Evolutionary conservation across 2,113 vertebrate species (phyloP).

Genomic region (Baryphthengus martii): DNA sequence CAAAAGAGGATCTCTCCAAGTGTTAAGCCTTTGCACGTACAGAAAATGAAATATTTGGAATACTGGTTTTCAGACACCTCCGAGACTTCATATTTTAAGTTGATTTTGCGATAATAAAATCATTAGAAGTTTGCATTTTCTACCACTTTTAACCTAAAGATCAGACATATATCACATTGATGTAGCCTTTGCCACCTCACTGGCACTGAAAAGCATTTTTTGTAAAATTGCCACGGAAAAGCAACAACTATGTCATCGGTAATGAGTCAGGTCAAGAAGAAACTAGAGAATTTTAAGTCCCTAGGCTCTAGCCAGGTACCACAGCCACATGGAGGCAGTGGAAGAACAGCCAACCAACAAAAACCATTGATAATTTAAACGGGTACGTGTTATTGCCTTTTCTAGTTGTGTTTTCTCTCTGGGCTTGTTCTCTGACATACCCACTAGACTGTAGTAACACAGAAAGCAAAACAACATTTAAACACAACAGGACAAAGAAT

Average conservation of each 20-base stretch:
- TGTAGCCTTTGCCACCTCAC: not conserved
- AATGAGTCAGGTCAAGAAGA: not conserved
- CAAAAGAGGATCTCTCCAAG: not conserved
- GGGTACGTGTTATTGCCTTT: not conserved
- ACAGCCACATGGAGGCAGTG: not conserved
- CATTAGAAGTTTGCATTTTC: not conserved
- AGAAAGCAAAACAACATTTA: not conserved
- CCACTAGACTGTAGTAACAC: not conserved
- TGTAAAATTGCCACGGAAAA: not conserved
- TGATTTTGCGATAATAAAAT: not conserved
- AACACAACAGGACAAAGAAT: not conserved
- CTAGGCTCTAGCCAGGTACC: not conserved
- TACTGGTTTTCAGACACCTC: not conserved
- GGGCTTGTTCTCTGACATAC: not conserved
- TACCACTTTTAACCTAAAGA: not conserved
- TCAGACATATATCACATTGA: not conserved
- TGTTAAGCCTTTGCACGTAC: not conserved
- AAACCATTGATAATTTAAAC: not conserved
- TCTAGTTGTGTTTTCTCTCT: not conserved
- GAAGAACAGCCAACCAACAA: not conserved
- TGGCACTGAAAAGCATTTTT: not conserved
- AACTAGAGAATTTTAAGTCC: not conserved
- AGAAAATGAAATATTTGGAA: not conserved
- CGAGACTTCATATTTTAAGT: not conserved
- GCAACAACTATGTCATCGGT: rapidly evolving